These are phyloP conservation scores for Heliconius ismenius DNA, from an alignment of 2,888 invertebrate genomes.

Conservation along the genomic window DNA sequence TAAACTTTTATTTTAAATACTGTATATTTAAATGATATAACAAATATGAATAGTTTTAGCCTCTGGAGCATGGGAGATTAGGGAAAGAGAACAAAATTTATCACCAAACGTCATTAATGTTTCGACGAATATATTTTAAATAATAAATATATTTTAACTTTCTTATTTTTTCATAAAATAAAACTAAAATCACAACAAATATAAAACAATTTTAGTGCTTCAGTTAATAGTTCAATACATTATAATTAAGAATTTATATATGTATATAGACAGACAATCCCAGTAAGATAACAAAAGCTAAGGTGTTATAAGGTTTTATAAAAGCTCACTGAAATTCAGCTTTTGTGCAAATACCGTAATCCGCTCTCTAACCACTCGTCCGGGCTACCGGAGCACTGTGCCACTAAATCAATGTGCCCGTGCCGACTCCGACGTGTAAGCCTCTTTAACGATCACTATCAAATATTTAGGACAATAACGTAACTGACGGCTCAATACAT, in stretches of 20 bases:
- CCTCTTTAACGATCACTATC: conserved; percentile 26
- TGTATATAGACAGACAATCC: not conserved
- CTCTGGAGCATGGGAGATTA: no score
- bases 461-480: conserved; percentile 23
- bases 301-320: conserved; percentile 14
- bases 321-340: conserved; percentile 12
- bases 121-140: no score
- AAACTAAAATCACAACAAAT: no score
- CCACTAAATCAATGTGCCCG: conserved; percentile 24
- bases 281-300: not conserved
- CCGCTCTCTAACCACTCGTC: conserved; percentile 20
- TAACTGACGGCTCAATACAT: not conserved
- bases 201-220: not conserved
- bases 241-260: not conserved
- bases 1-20: no score
- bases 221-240: not conserved
- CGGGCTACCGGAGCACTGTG: conserved; percentile 19
- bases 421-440: conserved; percentile 22
- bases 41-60: no score
- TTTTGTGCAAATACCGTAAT: conserved; percentile 23
- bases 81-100: no score
- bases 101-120: no score
- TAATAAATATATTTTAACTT: no score
- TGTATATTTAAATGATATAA: no score
- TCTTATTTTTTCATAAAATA: no score